A percentile compares a stretch with the other conserved stretches of the same genome.
Evolutionary conservation across 2,797 vertebrate genomes (phyloP).

Genomic region (Oreochromis mossambicus): DNA sequence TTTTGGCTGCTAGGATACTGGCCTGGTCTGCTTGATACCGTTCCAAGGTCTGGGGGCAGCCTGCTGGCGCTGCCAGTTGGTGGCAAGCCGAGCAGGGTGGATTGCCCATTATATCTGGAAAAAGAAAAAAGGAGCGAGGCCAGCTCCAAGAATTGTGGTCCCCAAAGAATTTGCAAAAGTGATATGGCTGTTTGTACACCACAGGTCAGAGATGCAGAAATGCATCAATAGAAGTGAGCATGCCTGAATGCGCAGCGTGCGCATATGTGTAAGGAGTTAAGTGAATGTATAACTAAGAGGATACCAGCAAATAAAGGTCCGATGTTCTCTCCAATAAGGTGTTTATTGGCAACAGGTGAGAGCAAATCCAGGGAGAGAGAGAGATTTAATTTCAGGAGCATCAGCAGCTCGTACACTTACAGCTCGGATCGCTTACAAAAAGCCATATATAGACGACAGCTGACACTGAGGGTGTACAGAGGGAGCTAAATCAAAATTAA

Average conservation of each 20-base stretch:
- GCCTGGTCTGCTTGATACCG: constrained; percentile 16
- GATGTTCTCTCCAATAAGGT: constrained; percentile 26
- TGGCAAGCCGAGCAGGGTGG: constrained; percentile 24
- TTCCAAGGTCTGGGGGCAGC: constrained; percentile 44
- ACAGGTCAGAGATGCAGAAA: constrained; percentile 10
- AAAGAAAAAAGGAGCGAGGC: neutral
- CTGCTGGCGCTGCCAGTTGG: constrained; percentile 40
- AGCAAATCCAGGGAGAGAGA: constrained; percentile 26
- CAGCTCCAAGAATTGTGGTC: constrained; percentile 11
- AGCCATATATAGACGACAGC: constrained; percentile 57
- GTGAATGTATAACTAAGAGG: neutral
- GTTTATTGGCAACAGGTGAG: constrained; percentile 67
- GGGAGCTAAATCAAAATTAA: constrained; percentile 56
- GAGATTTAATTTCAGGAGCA: constrained; percentile 66
- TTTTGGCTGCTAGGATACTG: constrained; percentile 40
- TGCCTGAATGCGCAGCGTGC: neutral
- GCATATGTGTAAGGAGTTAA: neutral
- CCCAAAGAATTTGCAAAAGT: constrained; percentile 25
- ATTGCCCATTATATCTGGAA: constrained; percentile 22
- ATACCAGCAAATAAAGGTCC: constrained; percentile 7
- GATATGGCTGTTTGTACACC: constrained; percentile 2
- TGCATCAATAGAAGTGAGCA: neutral
- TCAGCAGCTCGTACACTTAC: constrained; percentile 57
- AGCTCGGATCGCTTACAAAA: constrained; percentile 56
- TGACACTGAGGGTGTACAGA: constrained; percentile 34